phyloP scores from a whole-genome alignment of 2,113 vertebrate genomes.

The Lanius ludovicianus region DNA sequence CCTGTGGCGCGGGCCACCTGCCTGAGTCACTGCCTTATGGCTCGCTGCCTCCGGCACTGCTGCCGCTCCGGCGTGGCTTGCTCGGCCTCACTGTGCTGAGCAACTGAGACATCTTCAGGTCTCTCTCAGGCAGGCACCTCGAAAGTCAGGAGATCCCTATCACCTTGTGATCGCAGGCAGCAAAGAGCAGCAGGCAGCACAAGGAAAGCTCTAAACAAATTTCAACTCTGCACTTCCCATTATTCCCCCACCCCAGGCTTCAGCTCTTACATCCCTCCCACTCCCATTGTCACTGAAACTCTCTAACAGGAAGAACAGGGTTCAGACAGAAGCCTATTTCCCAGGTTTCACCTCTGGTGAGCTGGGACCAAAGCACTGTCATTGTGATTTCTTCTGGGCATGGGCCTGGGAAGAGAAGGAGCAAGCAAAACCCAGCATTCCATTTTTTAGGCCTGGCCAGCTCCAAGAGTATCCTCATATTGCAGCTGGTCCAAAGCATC shows the following conservation, averaged over 20 bases:
- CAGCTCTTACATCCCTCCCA: neutral
- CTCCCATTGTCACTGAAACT: neutral
- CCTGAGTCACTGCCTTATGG: neutral
- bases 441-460: neutral
- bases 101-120: neutral
- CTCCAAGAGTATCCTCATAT: neutral
- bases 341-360: neutral
- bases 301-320: neutral
- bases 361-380: neutral
- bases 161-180: fast-evolving
- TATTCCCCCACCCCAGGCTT: neutral
- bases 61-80: fast-evolving
- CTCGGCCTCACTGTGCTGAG: fast-evolving
- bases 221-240: neutral
- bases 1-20: conserved; percentile 5
- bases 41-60: fast-evolving
- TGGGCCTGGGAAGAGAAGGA: neutral
- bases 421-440: neutral
- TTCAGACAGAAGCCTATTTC: neutral
- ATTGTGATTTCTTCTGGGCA: neutral
- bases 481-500: neutral
- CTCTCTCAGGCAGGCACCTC: fast-evolving
- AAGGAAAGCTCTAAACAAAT: neutral
- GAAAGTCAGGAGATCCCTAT: fast-evolving
- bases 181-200: fast-evolving